These are phyloP conservation scores for Thysanoteuthis rhombus DNA, from an alignment of 2,888 invertebrate species.

Conservation along the genomic window DNA sequence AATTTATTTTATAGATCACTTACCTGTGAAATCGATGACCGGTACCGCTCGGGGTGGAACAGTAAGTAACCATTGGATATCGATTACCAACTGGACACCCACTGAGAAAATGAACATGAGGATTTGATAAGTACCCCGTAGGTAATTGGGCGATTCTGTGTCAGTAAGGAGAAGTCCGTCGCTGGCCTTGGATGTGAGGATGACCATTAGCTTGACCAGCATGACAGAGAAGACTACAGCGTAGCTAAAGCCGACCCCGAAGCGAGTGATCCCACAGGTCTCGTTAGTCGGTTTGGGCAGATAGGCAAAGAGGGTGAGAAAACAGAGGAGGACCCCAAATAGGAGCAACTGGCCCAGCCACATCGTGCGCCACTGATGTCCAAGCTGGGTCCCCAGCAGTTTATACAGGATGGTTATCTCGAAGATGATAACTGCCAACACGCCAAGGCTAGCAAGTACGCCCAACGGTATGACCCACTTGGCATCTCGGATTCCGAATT, in stretches of 20 bases:
- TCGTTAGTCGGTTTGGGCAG: slow-evolving; percentile 65
- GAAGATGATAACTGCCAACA: slow-evolving; percentile 85
- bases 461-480: slow-evolving; percentile 89
- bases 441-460: slow-evolving; percentile 83
- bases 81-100: slow-evolving; percentile 74
- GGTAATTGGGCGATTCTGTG: slow-evolving; percentile 76
- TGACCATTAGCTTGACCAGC: slow-evolving; percentile 91
- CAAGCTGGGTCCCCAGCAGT: slow-evolving; percentile 75
- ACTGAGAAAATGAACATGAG: slow-evolving; percentile 89
- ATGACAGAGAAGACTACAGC: slow-evolving; percentile 89
- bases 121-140: slow-evolving; percentile 90
- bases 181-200: slow-evolving; percentile 86
- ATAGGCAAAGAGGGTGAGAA: slow-evolving; percentile 68
- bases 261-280: slow-evolving; percentile 68
- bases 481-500: slow-evolving; percentile 40
- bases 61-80: slow-evolving; percentile 67
- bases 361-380: slow-evolving; percentile 61
- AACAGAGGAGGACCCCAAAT: slow-evolving; percentile 68
- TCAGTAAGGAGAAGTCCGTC: slow-evolving; percentile 53
- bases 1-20: too few species aligned
- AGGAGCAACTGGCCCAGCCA: slow-evolving; percentile 69
- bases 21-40: slow-evolving; percentile 36
- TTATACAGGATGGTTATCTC: slow-evolving; percentile 87
- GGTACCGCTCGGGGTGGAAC: slow-evolving; percentile 63
- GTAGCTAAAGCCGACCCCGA: slow-evolving; percentile 69